Conservation (phyloP, 2,888 invertebrate genomes). For the Sphaeridia pumilis region DNA sequence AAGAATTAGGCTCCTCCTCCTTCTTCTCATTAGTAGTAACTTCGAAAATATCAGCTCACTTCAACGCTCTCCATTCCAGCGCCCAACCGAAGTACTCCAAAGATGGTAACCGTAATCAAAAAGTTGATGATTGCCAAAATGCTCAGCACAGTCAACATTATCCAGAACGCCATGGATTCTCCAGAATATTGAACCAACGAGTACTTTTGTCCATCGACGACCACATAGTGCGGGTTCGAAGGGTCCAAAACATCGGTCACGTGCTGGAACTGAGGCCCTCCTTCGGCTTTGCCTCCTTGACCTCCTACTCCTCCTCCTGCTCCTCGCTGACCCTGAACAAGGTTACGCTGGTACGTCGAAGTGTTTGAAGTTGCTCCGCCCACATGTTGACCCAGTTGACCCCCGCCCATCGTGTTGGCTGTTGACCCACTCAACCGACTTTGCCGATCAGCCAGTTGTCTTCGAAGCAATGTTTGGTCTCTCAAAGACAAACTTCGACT, state of each 20-base stretch:
- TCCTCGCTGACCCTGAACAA: not conserved
- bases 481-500: slow-evolving; percentile 23
- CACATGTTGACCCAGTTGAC: not conserved
- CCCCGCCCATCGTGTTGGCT: too few relatives aligned
- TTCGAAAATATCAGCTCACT: slow-evolving; percentile 49
- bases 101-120: slow-evolving; percentile 63
- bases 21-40: slow-evolving; percentile 60
- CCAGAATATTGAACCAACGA: slow-evolving; percentile 27
- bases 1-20: slow-evolving; percentile 38
- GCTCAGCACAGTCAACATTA: slow-evolving; percentile 56
- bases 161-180: slow-evolving; percentile 63
- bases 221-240: slow-evolving; percentile 19
- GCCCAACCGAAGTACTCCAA: slow-evolving; percentile 66
- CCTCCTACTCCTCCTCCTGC: not conserved
- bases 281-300: not conserved
- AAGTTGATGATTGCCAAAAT: slow-evolving; percentile 64
- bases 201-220: slow-evolving; percentile 26
- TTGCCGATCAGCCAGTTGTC: slow-evolving; percentile 17
- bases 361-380: not conserved
- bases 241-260: not conserved
- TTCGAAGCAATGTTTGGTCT: slow-evolving; percentile 31
- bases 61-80: slow-evolving; percentile 73
- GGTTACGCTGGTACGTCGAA: slow-evolving; percentile 1
- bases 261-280: not conserved
- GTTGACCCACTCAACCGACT: not conserved